Base-by-base conservation (phyloP, 2,888 invertebrate species). In the Cataglyphis cursor region DNA sequence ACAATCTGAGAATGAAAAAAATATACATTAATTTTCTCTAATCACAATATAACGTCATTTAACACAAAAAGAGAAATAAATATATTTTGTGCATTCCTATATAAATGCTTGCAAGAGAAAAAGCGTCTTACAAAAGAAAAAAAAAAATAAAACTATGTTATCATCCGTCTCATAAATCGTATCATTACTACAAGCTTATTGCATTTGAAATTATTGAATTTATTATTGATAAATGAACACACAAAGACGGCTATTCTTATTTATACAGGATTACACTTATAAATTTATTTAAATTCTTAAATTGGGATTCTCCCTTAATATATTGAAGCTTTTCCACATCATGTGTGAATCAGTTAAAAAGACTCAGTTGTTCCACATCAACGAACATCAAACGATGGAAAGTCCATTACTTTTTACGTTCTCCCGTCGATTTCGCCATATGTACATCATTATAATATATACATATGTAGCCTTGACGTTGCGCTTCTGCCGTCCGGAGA, bases 401-500 rank as follows among this genome's bases (percentile, higher is more conserved):
- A 70, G 57, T 28, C 21, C 44, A 31, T 65, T 10, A 15, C 21
- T 68, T 70, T 70, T 59, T 35, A 21, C 31, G 28, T n/a, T 35
- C 12, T 18, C 4, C 21, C 12, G 48, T 12, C 59, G 35, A 80
- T 68, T 80, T 68, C 35, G 59, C 78, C 70, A 78, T 59, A 44
- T 59, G 70, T n/a, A 51, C 51, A 24, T n/a, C 51, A 21, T 35
- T 57, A 51, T 21, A 44, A 73, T 75, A 35, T 35, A 35, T 35
- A 35, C 35, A 35, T 35, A 61, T 9, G n/a, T 35, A 35, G 35
- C 70, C 59, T 80, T 80, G 78, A 80, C 70, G 78, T 70, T 61
- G 59, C 48, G 48, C n/a, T n/a, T 66, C 24, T 28, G 48, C 41
- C 31, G 59, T 35, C 10, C 41, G 18, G 18, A 12, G 18, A 12